phyloP scores from a whole-genome alignment of 92 coral and sea anemone species.

The Anthopleura xanthogrammica region DNA sequence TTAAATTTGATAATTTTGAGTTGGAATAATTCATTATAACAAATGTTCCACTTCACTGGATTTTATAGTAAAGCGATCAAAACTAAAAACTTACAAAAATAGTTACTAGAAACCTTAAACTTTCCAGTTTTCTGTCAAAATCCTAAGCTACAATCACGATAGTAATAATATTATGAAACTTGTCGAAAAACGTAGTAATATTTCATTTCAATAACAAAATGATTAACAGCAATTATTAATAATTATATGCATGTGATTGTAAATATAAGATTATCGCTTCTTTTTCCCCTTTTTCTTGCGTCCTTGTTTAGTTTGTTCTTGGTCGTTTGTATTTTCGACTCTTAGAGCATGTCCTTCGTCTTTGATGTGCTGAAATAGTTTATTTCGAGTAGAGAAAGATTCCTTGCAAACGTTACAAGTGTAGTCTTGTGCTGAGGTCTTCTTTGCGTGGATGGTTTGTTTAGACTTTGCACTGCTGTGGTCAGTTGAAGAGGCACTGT shows the following conservation, averaged over 20 bases:
- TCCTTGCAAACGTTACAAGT: slow-evolving; percentile 84
- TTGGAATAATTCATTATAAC: not conserved
- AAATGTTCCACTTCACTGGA: not conserved
- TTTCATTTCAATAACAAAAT: not conserved
- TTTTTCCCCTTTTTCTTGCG: slow-evolving; percentile 69
- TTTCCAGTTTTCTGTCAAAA: too few species aligned
- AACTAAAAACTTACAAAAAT: not conserved
- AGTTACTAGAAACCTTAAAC: not conserved
- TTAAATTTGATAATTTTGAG: not conserved
- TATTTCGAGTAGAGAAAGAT: slow-evolving; percentile 77
- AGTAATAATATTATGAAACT: too few species aligned
- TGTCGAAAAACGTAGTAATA: not conserved
- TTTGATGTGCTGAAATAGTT: slow-evolving; percentile 91
- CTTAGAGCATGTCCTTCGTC: slow-evolving; percentile 87
- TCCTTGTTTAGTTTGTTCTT: slow-evolving; percentile 31
- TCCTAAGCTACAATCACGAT: too few species aligned
- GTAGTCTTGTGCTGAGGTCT: slow-evolving; percentile 4
- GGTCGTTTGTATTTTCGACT: slow-evolving; percentile 40
- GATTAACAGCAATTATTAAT: not conserved
- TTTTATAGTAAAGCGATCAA: not conserved
- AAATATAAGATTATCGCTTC: slow-evolving; percentile 6
- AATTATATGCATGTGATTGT: not conserved
- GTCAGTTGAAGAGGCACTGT: not conserved
- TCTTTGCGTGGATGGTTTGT: slow-evolving; percentile 7
- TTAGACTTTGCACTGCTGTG: slow-evolving; percentile 16